Conservation (phyloP, 1,140 invertebrate species). For the Aculops lycopersici region DNA sequence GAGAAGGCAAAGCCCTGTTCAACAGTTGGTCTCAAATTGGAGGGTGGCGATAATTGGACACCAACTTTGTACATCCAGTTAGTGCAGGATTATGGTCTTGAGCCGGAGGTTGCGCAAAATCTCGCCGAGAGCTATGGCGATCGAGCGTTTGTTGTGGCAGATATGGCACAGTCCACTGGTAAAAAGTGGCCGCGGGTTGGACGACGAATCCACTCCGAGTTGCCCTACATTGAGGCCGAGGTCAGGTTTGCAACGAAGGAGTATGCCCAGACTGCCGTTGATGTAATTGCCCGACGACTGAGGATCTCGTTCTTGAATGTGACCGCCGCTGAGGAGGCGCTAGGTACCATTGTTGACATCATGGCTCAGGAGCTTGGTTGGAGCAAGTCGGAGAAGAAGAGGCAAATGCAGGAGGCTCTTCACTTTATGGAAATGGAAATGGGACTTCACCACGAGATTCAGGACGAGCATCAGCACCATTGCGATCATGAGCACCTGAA, state of each 20-base stretch:
- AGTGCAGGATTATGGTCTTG: slow-evolving; percentile 42
- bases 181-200: slow-evolving; percentile 84
- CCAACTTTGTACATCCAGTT: slow-evolving; percentile 89
- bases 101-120: slow-evolving; percentile 51
- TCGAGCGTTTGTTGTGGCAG: slow-evolving; percentile 79
- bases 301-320: slow-evolving; percentile 83
- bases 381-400: slow-evolving; percentile 42
- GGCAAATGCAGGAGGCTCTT: slow-evolving; percentile 37
- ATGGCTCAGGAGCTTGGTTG: slow-evolving; percentile 87
- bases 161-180: slow-evolving; percentile 72
- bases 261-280: slow-evolving; percentile 78
- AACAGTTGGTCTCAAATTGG: slow-evolving; percentile 58
- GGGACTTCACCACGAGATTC: slow-evolving; percentile 29
- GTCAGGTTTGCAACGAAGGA: slow-evolving; percentile 68
- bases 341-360: slow-evolving; percentile 64
- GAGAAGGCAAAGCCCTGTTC: slow-evolving; percentile 33
- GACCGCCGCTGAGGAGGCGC: slow-evolving; percentile 62
- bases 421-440: slow-evolving; percentile 75
- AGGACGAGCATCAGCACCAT: too few relatives aligned
- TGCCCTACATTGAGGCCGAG: slow-evolving; percentile 94
- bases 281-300: slow-evolving; percentile 72
- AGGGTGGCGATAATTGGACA: slow-evolving; percentile 80
- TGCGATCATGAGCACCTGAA: too few relatives aligned
- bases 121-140: slow-evolving; percentile 86
- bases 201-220: slow-evolving; percentile 74